Percentiles rank a stretch among this genome's conserved stretches.
Evolutionary conservation across 2,888 invertebrate species (phyloP).

Genomic region (Bursaphelenchus okinawaensis): DNA sequence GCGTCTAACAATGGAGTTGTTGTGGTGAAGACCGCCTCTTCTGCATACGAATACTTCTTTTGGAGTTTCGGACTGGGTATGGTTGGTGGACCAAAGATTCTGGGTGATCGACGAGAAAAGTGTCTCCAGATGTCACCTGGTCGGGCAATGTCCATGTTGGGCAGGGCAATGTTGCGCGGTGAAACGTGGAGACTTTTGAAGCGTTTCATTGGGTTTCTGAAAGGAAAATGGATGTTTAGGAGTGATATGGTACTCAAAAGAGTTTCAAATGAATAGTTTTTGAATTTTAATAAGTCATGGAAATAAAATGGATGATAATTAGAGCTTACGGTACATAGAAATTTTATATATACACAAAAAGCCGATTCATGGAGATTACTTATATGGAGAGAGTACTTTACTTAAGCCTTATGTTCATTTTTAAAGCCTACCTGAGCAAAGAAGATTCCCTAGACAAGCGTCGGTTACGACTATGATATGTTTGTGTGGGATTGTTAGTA

Average conservation of each 20-base stretch:
- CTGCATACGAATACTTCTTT: background rate
- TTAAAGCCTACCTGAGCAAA: background rate
- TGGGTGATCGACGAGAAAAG: conserved; percentile 27
- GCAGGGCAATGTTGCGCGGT: conserved; percentile 13
- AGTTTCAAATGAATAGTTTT: too few species aligned
- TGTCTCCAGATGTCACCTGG: conserved; percentile 30
- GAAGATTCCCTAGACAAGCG: background rate
- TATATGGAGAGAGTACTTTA: too few species aligned
- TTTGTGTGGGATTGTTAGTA: background rate
- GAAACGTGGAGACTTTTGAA: conserved; percentile 10
- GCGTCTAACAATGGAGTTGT: background rate
- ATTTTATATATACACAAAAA: too few species aligned
- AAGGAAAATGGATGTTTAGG: too few species aligned
- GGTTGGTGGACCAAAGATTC: conserved; percentile 18
- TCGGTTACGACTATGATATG: background rate
- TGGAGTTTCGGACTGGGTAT: background rate
- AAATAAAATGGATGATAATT: too few species aligned
- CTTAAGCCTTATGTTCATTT: too few species aligned
- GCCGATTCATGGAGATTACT: too few species aligned
- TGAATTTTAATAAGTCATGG: too few species aligned
- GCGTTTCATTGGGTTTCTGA: background rate
- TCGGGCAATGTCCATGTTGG: conserved; percentile 25
- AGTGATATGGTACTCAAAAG: too few species aligned
- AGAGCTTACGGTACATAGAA: too few species aligned
- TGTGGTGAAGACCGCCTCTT: background rate